phyloP scores from a whole-genome alignment of 2,113 vertebrate genomes.

The Odocoileus virginianus region DNA sequence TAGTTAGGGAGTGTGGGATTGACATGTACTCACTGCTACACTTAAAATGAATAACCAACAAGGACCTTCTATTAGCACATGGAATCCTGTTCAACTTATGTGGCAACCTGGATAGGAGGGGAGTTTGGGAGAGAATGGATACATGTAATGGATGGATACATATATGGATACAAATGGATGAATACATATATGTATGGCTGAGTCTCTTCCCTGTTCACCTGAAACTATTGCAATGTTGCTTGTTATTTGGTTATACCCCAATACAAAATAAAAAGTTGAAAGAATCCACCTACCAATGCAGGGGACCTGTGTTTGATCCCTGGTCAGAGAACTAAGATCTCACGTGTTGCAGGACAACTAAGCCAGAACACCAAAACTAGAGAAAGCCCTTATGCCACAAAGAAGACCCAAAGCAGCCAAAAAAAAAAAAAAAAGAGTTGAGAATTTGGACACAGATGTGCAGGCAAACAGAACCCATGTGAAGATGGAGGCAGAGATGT shows the following conservation, averaged over 20 bases:
- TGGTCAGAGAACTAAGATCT: neutral
- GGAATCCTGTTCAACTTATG: neutral
- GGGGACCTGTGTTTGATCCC: neutral
- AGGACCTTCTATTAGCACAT: neutral
- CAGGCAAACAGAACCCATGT: neutral
- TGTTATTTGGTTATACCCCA: neutral
- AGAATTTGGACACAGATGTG: neutral
- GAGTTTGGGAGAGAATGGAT: neutral
- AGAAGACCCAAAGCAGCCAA: neutral
- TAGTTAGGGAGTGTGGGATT: neutral
- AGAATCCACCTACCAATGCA: neutral
- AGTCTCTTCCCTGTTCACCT: neutral
- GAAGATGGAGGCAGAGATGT: neutral
- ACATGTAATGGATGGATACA: neutral
- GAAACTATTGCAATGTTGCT: neutral
- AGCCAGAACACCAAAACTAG: neutral
- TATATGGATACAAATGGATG: too few relatives aligned
- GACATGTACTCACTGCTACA: neutral
- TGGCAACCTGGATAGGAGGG: neutral
- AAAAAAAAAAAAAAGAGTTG: neutral
- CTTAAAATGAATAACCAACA: neutral
- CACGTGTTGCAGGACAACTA: neutral
- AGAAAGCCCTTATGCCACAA: neutral
- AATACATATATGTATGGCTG: neutral
- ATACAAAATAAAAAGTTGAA: neutral